Conservation (phyloP, 2,888 invertebrate genomes). For the Mylabris sibirica region DNA sequence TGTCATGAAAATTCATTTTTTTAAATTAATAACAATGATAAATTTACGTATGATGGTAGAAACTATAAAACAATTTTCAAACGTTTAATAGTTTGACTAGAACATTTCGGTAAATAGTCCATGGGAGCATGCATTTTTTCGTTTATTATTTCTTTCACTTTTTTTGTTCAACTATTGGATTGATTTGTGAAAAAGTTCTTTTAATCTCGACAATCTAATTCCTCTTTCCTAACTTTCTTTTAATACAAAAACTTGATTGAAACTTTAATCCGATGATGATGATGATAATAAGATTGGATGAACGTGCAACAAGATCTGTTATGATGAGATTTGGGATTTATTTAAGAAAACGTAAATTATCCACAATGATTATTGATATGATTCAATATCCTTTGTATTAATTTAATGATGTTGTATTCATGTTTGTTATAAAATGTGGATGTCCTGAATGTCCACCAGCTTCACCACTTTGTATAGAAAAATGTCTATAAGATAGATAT, state of each 20-base stretch:
- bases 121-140: conserved; percentile 21
- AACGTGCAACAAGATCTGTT: background rate
- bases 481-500: conserved; percentile 81
- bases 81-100: conserved; percentile 32
- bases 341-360: too few species aligned
- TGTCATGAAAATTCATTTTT: background rate
- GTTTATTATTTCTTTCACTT: background rate
- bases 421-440: conserved; percentile 60
- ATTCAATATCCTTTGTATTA: conserved; percentile 40
- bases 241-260: background rate
- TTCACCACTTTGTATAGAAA: conserved; percentile 74
- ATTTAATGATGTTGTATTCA: conserved; percentile 58
- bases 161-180: conserved; percentile 1
- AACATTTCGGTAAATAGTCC: conserved; percentile 24
- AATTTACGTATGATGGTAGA: conserved; percentile 20
- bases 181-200: conserved; percentile 1
- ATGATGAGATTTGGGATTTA: background rate
- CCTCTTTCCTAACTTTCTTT: background rate
- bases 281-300: background rate
- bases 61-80: conserved; percentile 24
- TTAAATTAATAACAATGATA: conserved; percentile 26
- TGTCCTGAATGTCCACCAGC: conserved; percentile 56
- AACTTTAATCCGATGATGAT: background rate
- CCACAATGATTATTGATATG: conserved; percentile 24
- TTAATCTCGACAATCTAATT: background rate